Conservation (phyloP, 2,113 vertebrate species). For the Noturus placidus region DNA sequence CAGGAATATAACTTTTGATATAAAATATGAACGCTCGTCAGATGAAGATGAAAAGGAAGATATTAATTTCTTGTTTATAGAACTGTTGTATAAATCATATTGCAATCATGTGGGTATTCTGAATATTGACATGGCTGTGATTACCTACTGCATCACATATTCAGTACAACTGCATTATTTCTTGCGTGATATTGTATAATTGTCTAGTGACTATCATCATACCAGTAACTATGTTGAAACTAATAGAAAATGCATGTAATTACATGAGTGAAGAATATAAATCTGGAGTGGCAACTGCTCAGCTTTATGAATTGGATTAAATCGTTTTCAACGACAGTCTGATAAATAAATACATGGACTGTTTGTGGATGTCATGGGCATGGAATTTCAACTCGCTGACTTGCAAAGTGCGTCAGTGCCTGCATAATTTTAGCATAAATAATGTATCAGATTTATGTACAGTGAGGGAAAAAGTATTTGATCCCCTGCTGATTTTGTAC, state of each 20-base stretch:
- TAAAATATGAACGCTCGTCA: neutral
- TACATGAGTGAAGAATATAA: neutral
- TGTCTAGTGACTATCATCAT: neutral
- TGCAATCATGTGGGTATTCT: neutral
- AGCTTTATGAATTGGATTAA: neutral
- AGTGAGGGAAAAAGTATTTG: too few relatives aligned
- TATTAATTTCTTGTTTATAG: neutral
- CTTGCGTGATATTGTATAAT: neutral
- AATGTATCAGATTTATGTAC: neutral
- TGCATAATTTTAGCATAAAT: neutral
- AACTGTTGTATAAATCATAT: neutral
- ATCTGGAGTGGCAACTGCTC: neutral
- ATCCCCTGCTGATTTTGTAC: too few relatives aligned
- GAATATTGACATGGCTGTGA: neutral
- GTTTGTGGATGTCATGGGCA: neutral
- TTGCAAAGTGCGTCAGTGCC: neutral
- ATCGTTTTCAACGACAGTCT: neutral
- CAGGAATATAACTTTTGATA: neutral
- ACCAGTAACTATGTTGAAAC: too few relatives aligned
- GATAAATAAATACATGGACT: neutral
- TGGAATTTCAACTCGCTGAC: neutral
- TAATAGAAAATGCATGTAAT: neutral
- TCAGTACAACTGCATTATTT: neutral
- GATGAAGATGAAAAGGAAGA: neutral
- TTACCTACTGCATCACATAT: neutral